Percentiles rank a stretch among this genome's conserved stretches.
Conservation (phyloP, 2,113 vertebrate species). For the Oceanodroma tethys region DNA sequence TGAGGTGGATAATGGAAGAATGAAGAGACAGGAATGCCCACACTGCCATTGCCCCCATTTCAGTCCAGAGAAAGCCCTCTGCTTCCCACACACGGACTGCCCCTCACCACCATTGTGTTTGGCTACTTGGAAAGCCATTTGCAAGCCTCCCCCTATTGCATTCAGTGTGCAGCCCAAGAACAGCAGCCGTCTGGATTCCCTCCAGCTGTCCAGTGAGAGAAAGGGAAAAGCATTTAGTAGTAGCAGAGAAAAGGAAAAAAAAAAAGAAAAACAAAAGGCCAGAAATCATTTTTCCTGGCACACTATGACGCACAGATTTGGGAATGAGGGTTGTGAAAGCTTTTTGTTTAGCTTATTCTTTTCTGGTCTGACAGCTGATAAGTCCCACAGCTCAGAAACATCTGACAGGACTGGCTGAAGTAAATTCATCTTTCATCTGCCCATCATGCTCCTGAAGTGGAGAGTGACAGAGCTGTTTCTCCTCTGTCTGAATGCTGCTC, state of each 20-base stretch:
- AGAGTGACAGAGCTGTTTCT: constrained; percentile 54
- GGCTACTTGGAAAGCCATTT: constrained; percentile 2
- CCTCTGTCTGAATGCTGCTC: not conserved
- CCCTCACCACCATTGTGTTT: not conserved
- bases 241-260: not conserved
- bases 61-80: not conserved
- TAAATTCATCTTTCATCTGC: constrained; percentile 67
- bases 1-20: not conserved
- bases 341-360: constrained; percentile 71
- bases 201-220: constrained; percentile 47
- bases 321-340: constrained; percentile 53
- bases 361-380: constrained; percentile 70
- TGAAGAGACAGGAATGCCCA: not conserved
- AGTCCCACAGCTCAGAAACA: constrained; percentile 56
- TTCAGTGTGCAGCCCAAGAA: not conserved
- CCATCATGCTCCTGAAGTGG: constrained; percentile 64
- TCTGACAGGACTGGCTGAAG: constrained; percentile 57
- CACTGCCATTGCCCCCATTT: not conserved
- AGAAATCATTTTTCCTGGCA: constrained; percentile 55
- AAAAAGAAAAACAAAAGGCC: not conserved
- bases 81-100: not conserved
- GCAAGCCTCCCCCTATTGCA: not conserved
- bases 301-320: constrained; percentile 21
- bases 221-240: not conserved
- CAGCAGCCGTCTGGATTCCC: not conserved